Evolutionary conservation across 1,140 invertebrate genomes (phyloP), one percentile per base, ranked within the genome.

Genomic region (Spodoptera litura): DNA sequence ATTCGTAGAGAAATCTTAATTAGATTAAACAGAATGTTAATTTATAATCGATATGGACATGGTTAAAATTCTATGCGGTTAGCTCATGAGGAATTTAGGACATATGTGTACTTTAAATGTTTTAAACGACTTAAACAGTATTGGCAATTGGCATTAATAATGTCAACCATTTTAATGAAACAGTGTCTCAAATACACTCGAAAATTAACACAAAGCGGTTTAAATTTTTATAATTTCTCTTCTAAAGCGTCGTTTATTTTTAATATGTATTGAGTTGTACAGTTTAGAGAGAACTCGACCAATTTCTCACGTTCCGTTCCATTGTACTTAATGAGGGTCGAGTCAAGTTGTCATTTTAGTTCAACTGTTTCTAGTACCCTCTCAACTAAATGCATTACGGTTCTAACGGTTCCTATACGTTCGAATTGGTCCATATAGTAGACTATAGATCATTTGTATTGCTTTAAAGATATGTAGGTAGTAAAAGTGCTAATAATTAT

Each of bases 331-430:
- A 44, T 31, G 61, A 64, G 61, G n/a, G 13, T 31, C 61, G n/a
- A 38, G 12, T 44, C 38, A 11, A 64, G 13, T 44, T 44, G 61
- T 49, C 61, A 64, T 64, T 64, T 20, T 35, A 64, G 25, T 64
- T 44, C 38, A 64, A 64, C n/a, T 64, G 15, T 35, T 64, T 6
- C 61, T 64, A 44, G 31, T 64, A 10, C 61, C 61, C 35, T 64
- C 38, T 64, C 15, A 64, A 64, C 61, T 44, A 2, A n/a, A 44
- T 20, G 31, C 61, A 20, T 20, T 64, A 15, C 31, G 5, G 1
- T 9, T 13, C 31, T 2, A 35, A 62, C 31, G 31, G 31, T 3
- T 15, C 35, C n/a, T 38, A 2, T 6, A 61, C 1, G 25, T 44
- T 38, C 13, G n/a, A 15, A 4, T n/a, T 44, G 15, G 35, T 38